Conservation (phyloP, 2,888 invertebrate genomes). For the Rhagium mordax region DNA sequence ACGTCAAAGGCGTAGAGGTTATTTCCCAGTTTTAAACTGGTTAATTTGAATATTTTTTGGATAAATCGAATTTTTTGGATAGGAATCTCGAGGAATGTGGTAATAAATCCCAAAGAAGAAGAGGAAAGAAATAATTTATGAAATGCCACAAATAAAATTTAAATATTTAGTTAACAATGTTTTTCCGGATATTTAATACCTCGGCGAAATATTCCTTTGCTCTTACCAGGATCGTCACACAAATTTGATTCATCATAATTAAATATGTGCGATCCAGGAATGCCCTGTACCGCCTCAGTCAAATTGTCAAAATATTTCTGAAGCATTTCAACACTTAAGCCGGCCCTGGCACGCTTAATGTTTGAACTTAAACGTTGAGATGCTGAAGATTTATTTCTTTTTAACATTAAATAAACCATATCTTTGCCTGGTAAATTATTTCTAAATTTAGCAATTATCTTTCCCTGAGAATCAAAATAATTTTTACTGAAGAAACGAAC, state of each 20-base stretch:
- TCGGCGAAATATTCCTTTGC: background rate
- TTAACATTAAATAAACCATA: background rate
- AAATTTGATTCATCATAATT: slow-evolving; percentile 11
- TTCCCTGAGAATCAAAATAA: background rate
- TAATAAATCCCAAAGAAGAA: too few species aligned
- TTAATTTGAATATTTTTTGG: too few species aligned
- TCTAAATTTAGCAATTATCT: background rate
- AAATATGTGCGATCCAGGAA: background rate
- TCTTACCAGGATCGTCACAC: background rate
- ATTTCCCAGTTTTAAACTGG: too few species aligned
- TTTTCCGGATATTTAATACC: background rate
- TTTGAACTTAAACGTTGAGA: background rate
- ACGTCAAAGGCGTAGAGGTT: too few species aligned
- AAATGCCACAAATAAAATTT: too few species aligned
- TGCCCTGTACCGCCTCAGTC: background rate
- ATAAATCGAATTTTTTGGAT: too few species aligned
- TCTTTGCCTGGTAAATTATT: background rate
- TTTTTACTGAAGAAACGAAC: background rate
- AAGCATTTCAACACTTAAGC: background rate
- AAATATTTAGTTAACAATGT: background rate
- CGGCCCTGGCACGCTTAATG: background rate
- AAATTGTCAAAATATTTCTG: background rate
- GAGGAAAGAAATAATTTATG: too few species aligned
- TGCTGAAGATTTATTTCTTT: background rate
- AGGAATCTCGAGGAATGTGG: too few species aligned